A percentile compares a stretch with the other conserved stretches of the same genome.
phyloP scores from a whole-genome alignment of 30 jellyfish, hydroid and myxozoan genomes.

The Hydractinia echinata region DNA sequence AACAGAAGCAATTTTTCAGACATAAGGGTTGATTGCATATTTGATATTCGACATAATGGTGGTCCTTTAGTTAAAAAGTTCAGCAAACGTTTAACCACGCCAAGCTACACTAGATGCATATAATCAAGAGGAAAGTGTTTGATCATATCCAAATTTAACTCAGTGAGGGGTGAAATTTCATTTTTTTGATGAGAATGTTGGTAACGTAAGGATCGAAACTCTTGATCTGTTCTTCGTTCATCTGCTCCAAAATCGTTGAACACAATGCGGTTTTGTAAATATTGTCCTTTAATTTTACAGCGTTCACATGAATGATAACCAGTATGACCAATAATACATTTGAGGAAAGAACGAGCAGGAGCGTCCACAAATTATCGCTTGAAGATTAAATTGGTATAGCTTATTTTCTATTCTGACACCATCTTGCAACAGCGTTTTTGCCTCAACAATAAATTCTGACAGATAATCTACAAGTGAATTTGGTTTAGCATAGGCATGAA shows the following conservation, averaged over 20 bases:
- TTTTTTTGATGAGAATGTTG: conserved; percentile 26
- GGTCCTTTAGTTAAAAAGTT: conserved; percentile 22
- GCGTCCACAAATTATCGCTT: conserved; percentile 25
- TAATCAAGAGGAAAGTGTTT: not conserved
- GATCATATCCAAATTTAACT: conserved; percentile 3
- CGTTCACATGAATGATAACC: conserved; percentile 50
- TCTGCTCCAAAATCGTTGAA: not conserved
- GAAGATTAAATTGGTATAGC: too few relatives aligned
- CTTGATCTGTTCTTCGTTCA: not conserved
- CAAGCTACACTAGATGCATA: conserved; percentile 39
- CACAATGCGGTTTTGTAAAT: conserved; percentile 19
- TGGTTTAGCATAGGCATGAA: conserved; percentile 22
- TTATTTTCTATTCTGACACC: too few relatives aligned
- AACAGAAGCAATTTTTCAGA: conserved; percentile 1
- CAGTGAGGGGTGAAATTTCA: conserved; percentile 21
- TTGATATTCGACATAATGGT: conserved; percentile 28
- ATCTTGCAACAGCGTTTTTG: too few relatives aligned
- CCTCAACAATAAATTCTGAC: conserved; percentile 1
- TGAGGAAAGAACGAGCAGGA: conserved; percentile 50
- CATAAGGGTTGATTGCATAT: conserved; percentile 26
- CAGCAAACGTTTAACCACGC: conserved; percentile 31
- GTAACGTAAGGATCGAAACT: not conserved
- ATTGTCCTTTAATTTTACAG: conserved; percentile 7
- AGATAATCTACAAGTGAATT: not conserved
- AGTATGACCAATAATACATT: conserved; percentile 31